A percentile compares a stretch with the other conserved stretches of the same genome.
These are phyloP conservation scores for Gallinago paraguaiae DNA, from an alignment of 2,113 vertebrate genomes.

Conservation along the genomic window DNA sequence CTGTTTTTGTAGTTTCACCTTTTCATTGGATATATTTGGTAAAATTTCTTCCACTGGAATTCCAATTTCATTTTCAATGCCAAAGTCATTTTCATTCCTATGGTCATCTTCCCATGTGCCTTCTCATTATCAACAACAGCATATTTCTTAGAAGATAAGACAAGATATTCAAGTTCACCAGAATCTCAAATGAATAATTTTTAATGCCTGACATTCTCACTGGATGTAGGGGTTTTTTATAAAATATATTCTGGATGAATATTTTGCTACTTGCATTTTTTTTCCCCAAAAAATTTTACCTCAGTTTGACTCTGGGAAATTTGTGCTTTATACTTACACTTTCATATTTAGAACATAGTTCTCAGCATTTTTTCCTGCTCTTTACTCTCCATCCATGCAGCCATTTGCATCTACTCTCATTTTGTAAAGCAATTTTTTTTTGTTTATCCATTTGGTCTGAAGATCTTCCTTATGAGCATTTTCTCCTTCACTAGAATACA, in stretches of 20 bases:
- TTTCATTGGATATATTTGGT: background rate
- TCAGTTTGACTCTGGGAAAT: background rate
- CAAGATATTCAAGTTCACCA: background rate
- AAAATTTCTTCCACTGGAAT: background rate
- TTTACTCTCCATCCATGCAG: background rate
- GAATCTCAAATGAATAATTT: background rate
- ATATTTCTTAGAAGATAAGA: background rate
- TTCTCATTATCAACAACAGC: background rate
- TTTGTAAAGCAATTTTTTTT: background rate
- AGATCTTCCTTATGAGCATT: background rate
- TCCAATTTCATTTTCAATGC: background rate
- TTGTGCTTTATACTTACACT: background rate
- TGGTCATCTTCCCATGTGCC: background rate
- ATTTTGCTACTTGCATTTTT: background rate
- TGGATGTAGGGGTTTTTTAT: background rate
- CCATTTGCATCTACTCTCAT: background rate
- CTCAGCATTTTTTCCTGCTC: background rate
- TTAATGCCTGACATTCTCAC: background rate
- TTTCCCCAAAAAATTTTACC: rapidly evolving
- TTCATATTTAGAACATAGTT: background rate
- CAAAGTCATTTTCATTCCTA: background rate
- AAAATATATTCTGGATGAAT: background rate
- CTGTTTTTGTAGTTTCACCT: background rate
- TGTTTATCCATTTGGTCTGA: background rate
- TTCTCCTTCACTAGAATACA: background rate